phyloP scores from a whole-genome alignment of 2,797 vertebrate genomes.

The Lycodopsis pacificus region DNA sequence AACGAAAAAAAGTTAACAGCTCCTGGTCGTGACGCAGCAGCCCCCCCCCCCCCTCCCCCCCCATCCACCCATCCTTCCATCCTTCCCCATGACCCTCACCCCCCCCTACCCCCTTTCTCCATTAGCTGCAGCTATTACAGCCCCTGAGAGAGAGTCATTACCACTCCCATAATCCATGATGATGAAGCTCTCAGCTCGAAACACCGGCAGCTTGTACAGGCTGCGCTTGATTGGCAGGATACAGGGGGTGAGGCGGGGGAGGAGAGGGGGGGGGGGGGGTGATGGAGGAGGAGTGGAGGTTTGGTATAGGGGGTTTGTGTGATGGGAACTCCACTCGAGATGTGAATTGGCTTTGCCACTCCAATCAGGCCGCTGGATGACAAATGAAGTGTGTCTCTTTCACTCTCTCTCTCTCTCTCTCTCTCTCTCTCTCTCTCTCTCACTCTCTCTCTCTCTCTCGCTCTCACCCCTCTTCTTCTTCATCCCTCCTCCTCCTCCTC shows the following conservation, averaged over 20 bases:
- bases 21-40: conserved; percentile 30
- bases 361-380: conserved; percentile 99
- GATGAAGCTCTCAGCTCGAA: conserved; percentile 79
- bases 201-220: conserved; percentile 72
- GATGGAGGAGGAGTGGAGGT: conserved; percentile 41
- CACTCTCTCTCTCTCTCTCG: neutral
- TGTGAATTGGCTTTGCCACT: conserved; percentile 88
- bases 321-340: conserved; percentile 87
- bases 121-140: conserved; percentile 75
- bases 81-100: conserved; percentile 50
- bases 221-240: conserved; percentile 79
- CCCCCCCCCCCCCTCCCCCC: neutral
- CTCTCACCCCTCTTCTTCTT: conserved; percentile 54
- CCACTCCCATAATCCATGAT: conserved; percentile 69
- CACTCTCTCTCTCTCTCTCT: conserved; percentile 43
- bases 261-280: conserved; percentile 16
- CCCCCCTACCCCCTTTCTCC: conserved; percentile 47
- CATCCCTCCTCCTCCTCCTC: conserved; percentile 18
- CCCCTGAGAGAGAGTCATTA: conserved; percentile 74
- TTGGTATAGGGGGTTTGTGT: conserved; percentile 66
- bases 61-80: conserved; percentile 47
- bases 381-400: conserved; percentile 97
- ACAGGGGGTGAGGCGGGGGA: conserved; percentile 51
- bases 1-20: conserved; percentile 27
- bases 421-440: conserved; percentile 67